Base-by-base conservation (phyloP, 2,113 vertebrate species). In the Salvator merianae region DNA sequence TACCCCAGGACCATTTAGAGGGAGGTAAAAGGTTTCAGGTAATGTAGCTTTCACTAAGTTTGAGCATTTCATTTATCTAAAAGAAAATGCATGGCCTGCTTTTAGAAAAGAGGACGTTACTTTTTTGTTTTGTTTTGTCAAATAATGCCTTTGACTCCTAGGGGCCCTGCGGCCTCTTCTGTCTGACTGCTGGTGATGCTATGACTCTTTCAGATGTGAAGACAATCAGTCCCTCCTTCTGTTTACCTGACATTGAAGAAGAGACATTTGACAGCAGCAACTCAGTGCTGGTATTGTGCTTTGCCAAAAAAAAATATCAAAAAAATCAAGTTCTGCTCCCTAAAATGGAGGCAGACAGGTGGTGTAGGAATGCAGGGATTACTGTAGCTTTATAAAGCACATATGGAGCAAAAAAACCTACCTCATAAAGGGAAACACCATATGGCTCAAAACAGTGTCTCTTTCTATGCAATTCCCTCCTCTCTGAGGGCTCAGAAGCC, bases 261-360 rank as follows among this genome's bases (percentile, higher is more conserved):
- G 12, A 87, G 22, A n/a, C 65, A 68, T 86, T 77, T 87, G 34
- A 40, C 84, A 82, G 66, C 32, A 30, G 32, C 32, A 71, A 40
- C 76, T 82, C 59, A 76, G 66, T 50, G 5, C 2, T 81, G 63
- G 74, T 59, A n/a, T 28, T 68, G n/a, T 40, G 20, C 30, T 85
- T 16, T 78, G 82, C 76, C 79, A 86, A 85, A 79, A 90, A n/a
- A n/a, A n/a, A n/a, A n/a, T n/a, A n/a, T n/a, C n/a, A n/a, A n/a
- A n/a, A 72, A 10, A 66, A 72, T 0, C 81, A 87, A 59, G 73
- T 83, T 63, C 76, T 83, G 0, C 63, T 85, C 80, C 74, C 34
- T 70, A 28, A 87, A 71, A 81, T 83, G 43, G 5, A 86, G 32
- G 66, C 16, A 79, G 59, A 79, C 74, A 83, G 69, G 86, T 83